These are phyloP conservation scores for Malthinus seriepunctatus DNA, from an alignment of 2,888 invertebrate genomes.

Conservation along the genomic window DNA sequence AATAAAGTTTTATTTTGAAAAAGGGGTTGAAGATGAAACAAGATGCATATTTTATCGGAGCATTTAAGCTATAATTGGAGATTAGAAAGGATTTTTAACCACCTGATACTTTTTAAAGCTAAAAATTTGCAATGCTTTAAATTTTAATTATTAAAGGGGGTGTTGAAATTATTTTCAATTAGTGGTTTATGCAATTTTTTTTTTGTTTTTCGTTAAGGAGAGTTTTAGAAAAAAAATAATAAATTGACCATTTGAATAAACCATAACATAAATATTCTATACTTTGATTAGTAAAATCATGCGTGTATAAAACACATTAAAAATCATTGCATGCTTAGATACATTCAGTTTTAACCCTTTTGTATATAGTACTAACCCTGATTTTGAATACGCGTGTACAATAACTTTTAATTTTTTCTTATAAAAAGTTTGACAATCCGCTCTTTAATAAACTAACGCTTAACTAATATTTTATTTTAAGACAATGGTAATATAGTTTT, in stretches of 20 bases:
- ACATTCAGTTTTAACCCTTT: constrained; percentile 44
- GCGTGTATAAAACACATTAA: constrained; percentile 53
- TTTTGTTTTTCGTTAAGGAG: constrained; percentile 12
- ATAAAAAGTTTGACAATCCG: constrained; percentile 15
- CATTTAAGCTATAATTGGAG: constrained; percentile 29
- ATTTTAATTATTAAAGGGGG: background rate
- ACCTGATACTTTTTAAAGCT: constrained; percentile 26
- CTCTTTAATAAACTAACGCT: constrained; percentile 13
- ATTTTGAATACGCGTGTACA: constrained; percentile 24
- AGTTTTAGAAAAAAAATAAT: constrained; percentile 20
- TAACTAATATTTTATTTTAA: constrained; percentile 38
- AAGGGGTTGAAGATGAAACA: constrained; percentile 9
- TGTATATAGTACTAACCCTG: constrained; percentile 32
- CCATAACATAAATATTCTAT: constrained; percentile 36
- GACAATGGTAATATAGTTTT: constrained; percentile 46
- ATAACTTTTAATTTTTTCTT: constrained; percentile 6
- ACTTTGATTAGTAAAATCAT: constrained; percentile 51
- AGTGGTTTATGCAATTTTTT: constrained; percentile 19
- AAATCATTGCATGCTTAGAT: constrained; percentile 49
- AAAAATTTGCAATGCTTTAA: background rate
- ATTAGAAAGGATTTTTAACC: constrained; percentile 30
- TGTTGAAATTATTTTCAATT: constrained; percentile 7
- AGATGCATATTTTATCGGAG: constrained; percentile 24
- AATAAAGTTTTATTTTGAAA: constrained; percentile 5
- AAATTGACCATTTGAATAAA: constrained; percentile 25